A percentile compares a stretch with the other conserved stretches of the same genome.
Conservation (phyloP, 2,797 vertebrate genomes). For the Oryzias sinensis region DNA sequence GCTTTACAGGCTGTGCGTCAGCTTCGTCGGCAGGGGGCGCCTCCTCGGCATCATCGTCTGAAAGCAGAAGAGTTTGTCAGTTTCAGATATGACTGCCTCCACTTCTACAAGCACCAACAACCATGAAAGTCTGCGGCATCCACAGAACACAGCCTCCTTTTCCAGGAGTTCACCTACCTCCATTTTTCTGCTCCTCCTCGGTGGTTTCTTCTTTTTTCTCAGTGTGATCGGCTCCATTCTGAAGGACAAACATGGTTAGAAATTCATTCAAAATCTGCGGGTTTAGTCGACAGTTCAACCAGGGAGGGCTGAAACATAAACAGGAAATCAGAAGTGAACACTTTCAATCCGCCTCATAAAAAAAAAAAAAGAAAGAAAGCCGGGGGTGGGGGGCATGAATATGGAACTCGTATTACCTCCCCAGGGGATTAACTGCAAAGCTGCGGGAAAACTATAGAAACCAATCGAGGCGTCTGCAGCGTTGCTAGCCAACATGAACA, state of each 20-base stretch:
- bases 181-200: constrained; percentile 75
- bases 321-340: constrained; percentile 18
- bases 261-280: not conserved
- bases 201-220: constrained; percentile 72
- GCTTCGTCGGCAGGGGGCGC: constrained; percentile 77
- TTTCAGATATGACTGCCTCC: constrained; percentile 32
- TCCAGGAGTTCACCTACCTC: constrained; percentile 45
- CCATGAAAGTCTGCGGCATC: not conserved
- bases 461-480: constrained; percentile 38
- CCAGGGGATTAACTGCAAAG: constrained; percentile 46
- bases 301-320: not conserved
- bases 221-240: constrained; percentile 82
- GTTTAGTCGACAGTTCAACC: too few relatives aligned
- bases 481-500: constrained; percentile 63
- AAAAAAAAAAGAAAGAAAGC: constrained; percentile 23
- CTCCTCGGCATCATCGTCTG: constrained; percentile 72
- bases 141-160: too few relatives aligned
- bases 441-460: constrained; percentile 39
- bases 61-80: constrained; percentile 29
- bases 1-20: constrained; percentile 81
- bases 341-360: constrained; percentile 25
- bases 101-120: constrained; percentile 1
- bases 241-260: constrained; percentile 5
- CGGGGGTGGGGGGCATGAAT: constrained; percentile 3
- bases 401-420: constrained; percentile 35